phyloP scores from a whole-genome alignment of 2,888 invertebrate genomes.

The Caenorhabditis angaria region DNA sequence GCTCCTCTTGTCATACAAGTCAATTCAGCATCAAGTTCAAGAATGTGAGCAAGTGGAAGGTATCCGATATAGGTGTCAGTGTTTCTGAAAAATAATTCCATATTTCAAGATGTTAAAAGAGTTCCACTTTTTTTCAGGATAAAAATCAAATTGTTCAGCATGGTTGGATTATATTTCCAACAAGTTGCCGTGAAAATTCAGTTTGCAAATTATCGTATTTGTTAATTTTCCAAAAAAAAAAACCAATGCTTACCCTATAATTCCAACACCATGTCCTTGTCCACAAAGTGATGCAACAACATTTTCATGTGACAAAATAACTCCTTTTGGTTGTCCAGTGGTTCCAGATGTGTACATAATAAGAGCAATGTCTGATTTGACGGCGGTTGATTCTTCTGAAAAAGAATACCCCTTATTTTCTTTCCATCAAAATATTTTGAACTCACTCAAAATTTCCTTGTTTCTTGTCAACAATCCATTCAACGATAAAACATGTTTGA shows the following conservation, averaged over 20 bases:
- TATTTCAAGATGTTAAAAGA: background rate
- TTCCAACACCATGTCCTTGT: conserved; percentile 72
- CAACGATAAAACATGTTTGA: conserved; percentile 58
- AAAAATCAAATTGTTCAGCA: no score
- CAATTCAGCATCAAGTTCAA: conserved; percentile 85
- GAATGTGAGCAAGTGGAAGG: conserved; percentile 93
- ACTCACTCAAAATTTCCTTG: conserved; percentile 37
- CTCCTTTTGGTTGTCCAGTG: conserved; percentile 79
- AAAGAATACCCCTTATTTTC: background rate
- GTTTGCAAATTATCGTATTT: background rate
- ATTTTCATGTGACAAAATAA: conserved; percentile 73
- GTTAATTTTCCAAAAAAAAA: background rate
- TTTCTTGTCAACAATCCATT: conserved; percentile 51
- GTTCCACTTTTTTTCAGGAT: background rate
- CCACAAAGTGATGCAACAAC: conserved; percentile 74
- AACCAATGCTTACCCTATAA: conserved; percentile 37
- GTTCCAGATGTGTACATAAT: conserved; percentile 93
- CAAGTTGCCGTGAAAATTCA: background rate
- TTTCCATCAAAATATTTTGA: background rate
- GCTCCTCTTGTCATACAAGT: conserved; percentile 48
- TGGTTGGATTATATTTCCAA: no score
- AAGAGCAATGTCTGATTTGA: conserved; percentile 78
- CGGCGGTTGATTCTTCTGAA: conserved; percentile 51
- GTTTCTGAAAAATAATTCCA: conserved; percentile 25
- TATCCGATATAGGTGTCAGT: conserved; percentile 89